Conservation (phyloP, 2,113 vertebrate species). For the Oceanodroma tethys region DNA sequence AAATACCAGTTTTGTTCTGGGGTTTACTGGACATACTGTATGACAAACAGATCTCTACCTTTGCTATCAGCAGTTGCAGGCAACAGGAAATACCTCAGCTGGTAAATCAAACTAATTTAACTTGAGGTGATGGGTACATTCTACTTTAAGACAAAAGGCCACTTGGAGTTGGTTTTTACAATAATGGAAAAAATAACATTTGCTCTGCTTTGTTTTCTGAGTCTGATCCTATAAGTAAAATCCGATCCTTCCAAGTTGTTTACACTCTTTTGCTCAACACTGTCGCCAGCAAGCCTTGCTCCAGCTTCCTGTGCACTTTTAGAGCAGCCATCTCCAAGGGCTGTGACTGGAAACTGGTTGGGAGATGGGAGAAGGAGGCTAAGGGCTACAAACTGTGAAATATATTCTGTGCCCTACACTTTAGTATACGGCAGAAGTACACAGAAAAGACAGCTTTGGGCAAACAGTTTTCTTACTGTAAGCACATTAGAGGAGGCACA, state of each 20-base stretch:
- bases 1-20: slow-evolving; percentile 10
- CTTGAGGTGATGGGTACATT: slow-evolving; percentile 6
- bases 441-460: not conserved
- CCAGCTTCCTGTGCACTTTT: slow-evolving; percentile 69
- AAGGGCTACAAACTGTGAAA: not conserved
- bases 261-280: slow-evolving; percentile 39
- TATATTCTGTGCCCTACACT: not conserved
- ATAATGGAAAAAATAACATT: slow-evolving; percentile 61
- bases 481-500: not conserved
- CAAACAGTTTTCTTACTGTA: not conserved
- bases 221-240: slow-evolving; percentile 58
- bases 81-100: slow-evolving; percentile 53
- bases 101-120: slow-evolving; percentile 1
- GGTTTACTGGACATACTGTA: slow-evolving; percentile 4
- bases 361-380: slow-evolving; percentile 3
- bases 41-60: slow-evolving; percentile 25
- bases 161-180: slow-evolving; percentile 7
- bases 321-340: slow-evolving; percentile 38
- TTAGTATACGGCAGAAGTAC: not conserved
- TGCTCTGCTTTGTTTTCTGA: slow-evolving; percentile 67
- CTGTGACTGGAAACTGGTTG: not conserved
- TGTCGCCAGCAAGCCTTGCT: slow-evolving; percentile 55
- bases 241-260: slow-evolving; percentile 60
- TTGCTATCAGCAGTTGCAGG: slow-evolving; percentile 46
- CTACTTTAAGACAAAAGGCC: slow-evolving; percentile 52